Conservation (phyloP, 1,140 invertebrate genomes). For the Halotydeus destructor region DNA sequence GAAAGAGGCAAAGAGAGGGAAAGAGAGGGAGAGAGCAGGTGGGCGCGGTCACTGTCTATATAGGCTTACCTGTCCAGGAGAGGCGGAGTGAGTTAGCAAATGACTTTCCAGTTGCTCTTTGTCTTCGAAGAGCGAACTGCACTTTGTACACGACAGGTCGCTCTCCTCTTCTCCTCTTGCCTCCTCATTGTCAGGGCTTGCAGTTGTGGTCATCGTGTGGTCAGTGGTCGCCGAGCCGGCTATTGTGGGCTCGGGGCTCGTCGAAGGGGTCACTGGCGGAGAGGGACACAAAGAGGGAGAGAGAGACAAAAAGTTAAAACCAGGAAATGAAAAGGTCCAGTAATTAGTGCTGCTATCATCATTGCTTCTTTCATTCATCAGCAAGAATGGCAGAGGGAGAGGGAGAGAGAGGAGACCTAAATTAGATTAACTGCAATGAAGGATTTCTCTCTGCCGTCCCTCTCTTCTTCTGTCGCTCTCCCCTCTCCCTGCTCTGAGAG, state of each 20-base stretch:
- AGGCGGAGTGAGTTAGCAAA: neutral
- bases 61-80: neutral
- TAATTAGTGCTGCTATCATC: too few relatives aligned
- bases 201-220: neutral
- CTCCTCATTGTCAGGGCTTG: neutral
- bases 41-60: neutral
- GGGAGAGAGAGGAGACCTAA: neutral
- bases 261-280: neutral
- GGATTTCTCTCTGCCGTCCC: neutral
- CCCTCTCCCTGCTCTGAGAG: too few relatives aligned
- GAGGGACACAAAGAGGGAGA: neutral
- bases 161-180: neutral
- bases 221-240: neutral
- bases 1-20: constrained; percentile 6
- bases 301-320: neutral
- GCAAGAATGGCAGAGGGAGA: neutral
- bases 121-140: neutral
- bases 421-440: neutral
- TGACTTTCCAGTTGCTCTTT: neutral
- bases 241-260: neutral
- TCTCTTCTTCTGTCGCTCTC: neutral
- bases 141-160: neutral
- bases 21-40: constrained; percentile 2
- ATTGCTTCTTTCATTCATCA: too few relatives aligned
- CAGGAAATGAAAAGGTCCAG: neutral